Conservation (phyloP, 2,888 invertebrate species). For the Ommatoiulus sabulosus region DNA sequence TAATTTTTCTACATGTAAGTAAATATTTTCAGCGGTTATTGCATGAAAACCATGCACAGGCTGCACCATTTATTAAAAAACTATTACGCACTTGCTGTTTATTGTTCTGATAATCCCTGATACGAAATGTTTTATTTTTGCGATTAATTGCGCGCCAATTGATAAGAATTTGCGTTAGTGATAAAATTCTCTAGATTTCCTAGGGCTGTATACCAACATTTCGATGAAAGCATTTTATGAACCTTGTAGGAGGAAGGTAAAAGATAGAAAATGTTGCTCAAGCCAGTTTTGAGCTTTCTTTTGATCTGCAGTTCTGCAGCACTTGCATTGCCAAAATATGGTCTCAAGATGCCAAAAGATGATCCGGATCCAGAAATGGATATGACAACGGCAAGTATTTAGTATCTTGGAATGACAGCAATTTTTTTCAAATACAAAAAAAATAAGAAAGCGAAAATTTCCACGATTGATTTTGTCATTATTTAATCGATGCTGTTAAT, state of each 20-base stretch:
- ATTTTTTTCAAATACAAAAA: too few relatives aligned
- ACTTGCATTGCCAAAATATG: not conserved
- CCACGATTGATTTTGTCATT: too few relatives aligned
- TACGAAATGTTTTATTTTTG: not conserved
- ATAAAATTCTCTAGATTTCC: not conserved
- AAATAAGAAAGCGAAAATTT: too few relatives aligned
- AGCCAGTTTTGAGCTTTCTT: not conserved
- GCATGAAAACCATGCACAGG: too few relatives aligned
- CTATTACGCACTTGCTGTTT: too few relatives aligned
- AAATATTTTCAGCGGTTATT: too few relatives aligned
- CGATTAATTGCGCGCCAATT: not conserved
- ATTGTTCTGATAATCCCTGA: too few relatives aligned
- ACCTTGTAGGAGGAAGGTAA: not conserved
- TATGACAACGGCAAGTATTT: constrained; percentile 40
- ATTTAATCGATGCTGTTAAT: too few relatives aligned
- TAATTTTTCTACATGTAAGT: too few relatives aligned
- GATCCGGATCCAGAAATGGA: constrained; percentile 42
- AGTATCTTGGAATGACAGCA: not conserved
- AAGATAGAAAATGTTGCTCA: not conserved
- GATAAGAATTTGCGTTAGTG: not conserved
- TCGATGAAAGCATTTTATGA: not conserved
- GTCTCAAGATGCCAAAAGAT: not conserved
- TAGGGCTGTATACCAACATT: not conserved
- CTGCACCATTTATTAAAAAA: too few relatives aligned
- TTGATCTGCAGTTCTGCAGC: constrained; percentile 15